A percentile compares a stretch with the other conserved stretches of the same genome.
phyloP scores from a whole-genome alignment of 2,113 vertebrate genomes.

The Cavia aperea region DNA sequence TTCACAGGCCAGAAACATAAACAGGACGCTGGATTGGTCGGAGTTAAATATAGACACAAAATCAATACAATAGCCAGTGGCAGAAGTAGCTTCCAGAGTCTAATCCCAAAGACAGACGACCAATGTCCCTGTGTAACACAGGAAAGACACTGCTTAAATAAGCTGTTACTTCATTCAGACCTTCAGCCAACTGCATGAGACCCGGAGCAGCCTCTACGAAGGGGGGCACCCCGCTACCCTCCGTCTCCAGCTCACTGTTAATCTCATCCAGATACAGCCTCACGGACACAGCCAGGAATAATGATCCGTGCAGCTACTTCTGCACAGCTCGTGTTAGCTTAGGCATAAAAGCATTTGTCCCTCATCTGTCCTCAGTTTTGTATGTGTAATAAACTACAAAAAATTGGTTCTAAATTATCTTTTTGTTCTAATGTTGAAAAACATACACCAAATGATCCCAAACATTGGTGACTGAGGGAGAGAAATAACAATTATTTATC shows the following conservation, averaged over 20 bases:
- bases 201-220: not conserved
- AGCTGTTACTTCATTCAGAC: not conserved
- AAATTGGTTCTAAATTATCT: not conserved
- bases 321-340: not conserved
- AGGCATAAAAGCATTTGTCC: not conserved
- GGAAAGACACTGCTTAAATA: not conserved
- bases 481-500: not conserved
- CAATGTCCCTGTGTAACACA: not conserved
- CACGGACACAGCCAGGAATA: not conserved
- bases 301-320: not conserved
- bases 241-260: not conserved
- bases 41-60: not conserved
- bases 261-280: not conserved
- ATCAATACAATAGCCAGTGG: not conserved
- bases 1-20: not conserved
- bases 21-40: not conserved
- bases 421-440: conserved; percentile 23
- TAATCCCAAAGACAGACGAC: not conserved
- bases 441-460: not conserved
- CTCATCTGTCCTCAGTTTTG: not conserved
- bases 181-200: not conserved
- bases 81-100: not conserved
- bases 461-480: not conserved
- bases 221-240: not conserved
- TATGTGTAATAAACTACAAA: not conserved